Evolutionary conservation across 2,797 vertebrate species (phyloP), one percentile per base, ranked within the genome.

Genomic region (Cottoperca gobio): DNA sequence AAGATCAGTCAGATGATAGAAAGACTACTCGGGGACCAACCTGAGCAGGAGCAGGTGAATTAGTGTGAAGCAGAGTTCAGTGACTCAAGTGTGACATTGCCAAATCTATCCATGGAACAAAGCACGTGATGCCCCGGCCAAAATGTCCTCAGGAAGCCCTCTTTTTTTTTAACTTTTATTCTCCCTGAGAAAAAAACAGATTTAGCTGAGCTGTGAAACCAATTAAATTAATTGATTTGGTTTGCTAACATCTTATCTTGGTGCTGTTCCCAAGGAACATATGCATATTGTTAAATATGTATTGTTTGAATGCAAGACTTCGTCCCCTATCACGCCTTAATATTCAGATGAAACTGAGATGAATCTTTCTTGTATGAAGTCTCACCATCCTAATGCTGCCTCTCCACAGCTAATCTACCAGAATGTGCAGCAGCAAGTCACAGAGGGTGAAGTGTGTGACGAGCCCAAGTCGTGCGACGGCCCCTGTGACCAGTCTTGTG

Each of bases 1-100:
- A 96, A 98, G 92, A 97, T 99, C 67, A 60, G 90, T 50, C 93
- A 94, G 80, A 92, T 98, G 86, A 96, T 99, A 35, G 93, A 96
- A 85, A 94, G 94, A 59, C 95, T 97, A 63, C 93, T 96, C 46
- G 94, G 92, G 23, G 89, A 94, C 5, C 84, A 90, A 1, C 87
- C 89, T 24, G 91, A 94, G 28, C 91, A 90, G 90, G 96, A 96
- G 65, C 94, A 94, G 70, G 83, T 93, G 70, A 81, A 89, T 71
- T 48, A 23, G 24, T 8, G 17, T 24, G 13, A 40, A 19, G 6
- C 23, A 70, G 4, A 16, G 6, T 43, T 67, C 2, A 17, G 8
- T 14, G n/a, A 37, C 9, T 50, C 5, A 12, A 57, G 26, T 37
- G n/a, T 50, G 37, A 48, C 24, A 54, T 53, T n/a, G 17, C n/a